Evolutionary conservation across 92 coral and sea anemone species (phyloP), one percentile per base, ranked within the genome.

Genomic region (Palythoa grandiflora): DNA sequence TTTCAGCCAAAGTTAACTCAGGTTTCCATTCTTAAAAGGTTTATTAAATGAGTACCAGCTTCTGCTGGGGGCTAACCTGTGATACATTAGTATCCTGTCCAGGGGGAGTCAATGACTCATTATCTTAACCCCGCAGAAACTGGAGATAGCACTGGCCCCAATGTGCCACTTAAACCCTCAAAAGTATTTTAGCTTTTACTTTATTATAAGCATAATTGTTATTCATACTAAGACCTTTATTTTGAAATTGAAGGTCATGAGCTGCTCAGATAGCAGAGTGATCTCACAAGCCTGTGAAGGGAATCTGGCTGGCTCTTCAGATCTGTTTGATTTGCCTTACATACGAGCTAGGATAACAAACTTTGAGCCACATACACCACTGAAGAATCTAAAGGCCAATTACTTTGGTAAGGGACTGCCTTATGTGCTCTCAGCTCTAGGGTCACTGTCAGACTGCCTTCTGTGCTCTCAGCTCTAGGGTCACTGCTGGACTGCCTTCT

Each of bases 361-460:
- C 87, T 95, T 90, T 92, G 98, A 95, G 63, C 96, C 96, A 51
- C 80, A 91, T 48, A 95, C 96, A 78, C 96, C 97, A 37, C 92
- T 97, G 10, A 97, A 94, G 84, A 95, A 88, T 84, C 91, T 97
- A 38, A 97, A 95, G 72, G 94, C 99, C 38, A 92, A 89, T 85
- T 95, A 89, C 77, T 97, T 91, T 91, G 99, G 99, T 97, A 81
- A 84, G 96, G 5, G 28, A 28, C 38, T 20, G 37, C 14, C 9
- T 5, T 9, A 60, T 59, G 28, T 28, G 28, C 28, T 28, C 28
- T 28, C 28, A 28, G 28, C 28, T 28, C 28, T 28, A 28, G 7
- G 68, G 20, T 57, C 68, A 16, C 28, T n/a, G 17, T 6, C 17
- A 8, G 17, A 21, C 9, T 3, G 35, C 19, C 19, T 3, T 28